Conservation (phyloP, 2,888 invertebrate genomes). For the Hypsopygia costalis region DNA sequence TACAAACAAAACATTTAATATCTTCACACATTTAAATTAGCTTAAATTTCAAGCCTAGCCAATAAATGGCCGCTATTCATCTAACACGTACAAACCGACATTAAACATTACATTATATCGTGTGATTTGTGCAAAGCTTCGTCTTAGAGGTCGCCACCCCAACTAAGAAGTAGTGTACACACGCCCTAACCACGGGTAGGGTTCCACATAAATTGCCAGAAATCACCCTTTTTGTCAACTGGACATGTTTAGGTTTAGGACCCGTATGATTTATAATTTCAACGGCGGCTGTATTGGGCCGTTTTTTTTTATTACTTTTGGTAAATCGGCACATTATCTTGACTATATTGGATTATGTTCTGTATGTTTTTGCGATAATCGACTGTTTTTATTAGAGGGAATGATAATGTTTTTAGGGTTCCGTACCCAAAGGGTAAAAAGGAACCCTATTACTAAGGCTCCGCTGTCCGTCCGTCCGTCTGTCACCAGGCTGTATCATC, state of each 20-base stretch:
- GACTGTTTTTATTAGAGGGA: too few relatives aligned
- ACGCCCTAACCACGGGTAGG: conserved; percentile 17
- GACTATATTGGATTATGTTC: conserved; percentile 19
- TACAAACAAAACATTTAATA: too few relatives aligned
- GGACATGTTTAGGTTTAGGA: conserved; percentile 65
- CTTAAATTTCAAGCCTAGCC: too few relatives aligned
- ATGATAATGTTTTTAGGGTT: too few relatives aligned
- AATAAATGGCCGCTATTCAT: too few relatives aligned
- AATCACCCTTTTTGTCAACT: conserved; percentile 75
- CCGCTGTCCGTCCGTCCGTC: too few relatives aligned
- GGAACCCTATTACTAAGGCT: too few relatives aligned
- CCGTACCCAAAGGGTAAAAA: too few relatives aligned
- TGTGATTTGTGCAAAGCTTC: not conserved
- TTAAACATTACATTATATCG: not conserved
- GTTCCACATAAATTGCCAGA: conserved; percentile 53
- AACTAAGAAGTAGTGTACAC: conserved; percentile 17
- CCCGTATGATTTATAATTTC: conserved; percentile 67
- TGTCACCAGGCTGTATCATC: too few relatives aligned
- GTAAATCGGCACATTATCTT: conserved; percentile 32
- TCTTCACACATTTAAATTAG: too few relatives aligned
- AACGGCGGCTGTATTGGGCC: conserved; percentile 35
- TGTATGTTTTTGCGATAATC: conserved; percentile 3
- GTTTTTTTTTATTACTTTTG: conserved; percentile 27
- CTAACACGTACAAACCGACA: not conserved
- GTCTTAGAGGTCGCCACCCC: conserved; percentile 1